Evolutionary conservation across 2,888 invertebrate genomes (phyloP).

Genomic region (Troides aeacus): DNA sequence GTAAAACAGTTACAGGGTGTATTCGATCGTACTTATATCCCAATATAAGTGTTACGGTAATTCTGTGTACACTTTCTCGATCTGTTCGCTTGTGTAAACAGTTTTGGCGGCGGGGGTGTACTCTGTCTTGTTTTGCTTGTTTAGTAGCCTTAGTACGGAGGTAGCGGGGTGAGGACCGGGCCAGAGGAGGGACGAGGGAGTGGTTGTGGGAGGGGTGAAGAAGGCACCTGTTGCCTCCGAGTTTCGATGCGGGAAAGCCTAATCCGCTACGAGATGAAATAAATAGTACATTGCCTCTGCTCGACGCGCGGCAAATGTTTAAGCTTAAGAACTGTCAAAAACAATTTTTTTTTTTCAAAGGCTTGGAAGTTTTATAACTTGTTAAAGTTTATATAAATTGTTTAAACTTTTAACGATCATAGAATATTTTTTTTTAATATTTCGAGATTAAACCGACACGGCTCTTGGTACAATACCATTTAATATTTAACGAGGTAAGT

Average conservation of each 20-base stretch:
- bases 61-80: constrained; percentile 51
- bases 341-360: no score
- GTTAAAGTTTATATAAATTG: no score
- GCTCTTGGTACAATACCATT: no score
- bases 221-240: constrained; percentile 67
- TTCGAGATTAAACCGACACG: no score
- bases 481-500: no score
- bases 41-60: constrained; percentile 26
- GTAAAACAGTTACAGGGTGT: neutral
- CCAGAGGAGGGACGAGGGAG: neutral
- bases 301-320: no score
- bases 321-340: no score
- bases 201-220: constrained; percentile 22
- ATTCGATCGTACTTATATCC: constrained; percentile 8
- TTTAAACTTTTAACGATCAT: no score
- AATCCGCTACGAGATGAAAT: constrained; percentile 71
- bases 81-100: constrained; percentile 56
- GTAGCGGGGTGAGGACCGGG: constrained; percentile 12
- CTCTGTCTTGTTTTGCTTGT: constrained; percentile 62
- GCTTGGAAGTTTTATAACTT: no score
- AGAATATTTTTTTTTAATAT: no score
- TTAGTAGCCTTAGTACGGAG: constrained; percentile 43
- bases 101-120: constrained; percentile 52
- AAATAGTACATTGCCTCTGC: constrained; percentile 62
- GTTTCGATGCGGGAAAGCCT: constrained; percentile 59